A percentile compares a stretch with the other conserved stretches of the same genome.
Conservation (phyloP, 2,113 vertebrate species). For the Labeo rohita region DNA sequence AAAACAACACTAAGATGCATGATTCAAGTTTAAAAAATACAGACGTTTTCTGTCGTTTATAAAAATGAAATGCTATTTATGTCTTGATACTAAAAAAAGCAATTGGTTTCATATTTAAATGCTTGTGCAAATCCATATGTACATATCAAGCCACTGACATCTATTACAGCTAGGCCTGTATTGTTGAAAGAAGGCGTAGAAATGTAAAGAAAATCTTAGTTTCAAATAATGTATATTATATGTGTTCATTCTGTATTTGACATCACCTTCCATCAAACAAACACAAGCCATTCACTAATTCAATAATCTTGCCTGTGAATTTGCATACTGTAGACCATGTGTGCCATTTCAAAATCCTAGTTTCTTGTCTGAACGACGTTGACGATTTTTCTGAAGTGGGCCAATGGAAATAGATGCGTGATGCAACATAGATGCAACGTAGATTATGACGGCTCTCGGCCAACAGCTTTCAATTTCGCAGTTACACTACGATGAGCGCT, state of each 20-base stretch:
- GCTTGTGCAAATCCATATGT: neutral
- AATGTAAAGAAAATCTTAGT: constrained; percentile 19
- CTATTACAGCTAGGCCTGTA: constrained; percentile 15
- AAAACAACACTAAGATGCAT: neutral
- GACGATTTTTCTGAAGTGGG: constrained; percentile 13
- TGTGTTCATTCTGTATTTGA: neutral
- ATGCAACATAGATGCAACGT: constrained; percentile 32
- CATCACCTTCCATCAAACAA: neutral
- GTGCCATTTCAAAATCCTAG: constrained; percentile 17
- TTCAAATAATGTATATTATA: neutral
- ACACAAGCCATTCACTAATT: neutral
- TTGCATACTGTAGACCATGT: neutral
- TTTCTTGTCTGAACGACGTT: neutral
- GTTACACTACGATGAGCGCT: neutral
- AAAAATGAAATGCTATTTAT: neutral
- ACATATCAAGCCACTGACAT: neutral
- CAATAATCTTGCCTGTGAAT: neutral
- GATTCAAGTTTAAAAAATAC: neutral
- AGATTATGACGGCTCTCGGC: neutral
- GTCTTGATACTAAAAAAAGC: neutral
- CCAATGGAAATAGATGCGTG: constrained; percentile 25
- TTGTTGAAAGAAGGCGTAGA: constrained; percentile 6
- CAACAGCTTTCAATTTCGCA: constrained; percentile 29
- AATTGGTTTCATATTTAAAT: neutral
- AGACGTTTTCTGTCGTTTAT: neutral